Conservation (phyloP, 2,797 vertebrate species). For the Hirundo rustica region DNA sequence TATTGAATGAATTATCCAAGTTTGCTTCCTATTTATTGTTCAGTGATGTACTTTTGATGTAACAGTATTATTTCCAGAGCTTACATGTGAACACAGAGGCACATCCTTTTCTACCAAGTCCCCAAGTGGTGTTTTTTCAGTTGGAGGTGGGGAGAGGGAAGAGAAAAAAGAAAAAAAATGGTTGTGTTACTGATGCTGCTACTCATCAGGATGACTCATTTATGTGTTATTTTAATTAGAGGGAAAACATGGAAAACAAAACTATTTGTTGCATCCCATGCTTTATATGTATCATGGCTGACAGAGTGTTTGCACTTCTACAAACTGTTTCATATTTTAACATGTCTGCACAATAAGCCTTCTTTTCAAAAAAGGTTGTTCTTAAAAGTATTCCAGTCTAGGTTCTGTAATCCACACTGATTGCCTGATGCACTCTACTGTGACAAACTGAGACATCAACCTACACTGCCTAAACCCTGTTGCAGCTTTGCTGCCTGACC, state of each 20-base stretch:
- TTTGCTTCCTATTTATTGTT: not conserved
- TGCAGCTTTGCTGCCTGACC: not conserved
- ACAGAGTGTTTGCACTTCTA: not conserved
- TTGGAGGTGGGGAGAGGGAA: fast-evolving
- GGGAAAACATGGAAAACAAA: not conserved
- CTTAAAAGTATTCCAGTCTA: not conserved
- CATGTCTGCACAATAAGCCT: not conserved
- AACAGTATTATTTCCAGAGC: not conserved
- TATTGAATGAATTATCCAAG: not conserved
- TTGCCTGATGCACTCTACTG: not conserved
- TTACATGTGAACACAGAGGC: not conserved
- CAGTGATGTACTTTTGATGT: not conserved
- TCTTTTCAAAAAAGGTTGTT: not conserved
- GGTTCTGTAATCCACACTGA: not conserved
- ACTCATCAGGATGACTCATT: not conserved
- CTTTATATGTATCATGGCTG: not conserved
- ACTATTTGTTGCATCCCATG: not conserved
- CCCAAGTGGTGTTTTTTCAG: not conserved
- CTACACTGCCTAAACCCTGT: not conserved
- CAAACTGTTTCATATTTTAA: not conserved
- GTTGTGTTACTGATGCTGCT: not conserved
- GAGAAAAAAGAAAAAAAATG: no score
- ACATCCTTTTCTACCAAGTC: not conserved
- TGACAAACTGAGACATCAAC: not conserved
- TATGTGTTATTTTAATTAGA: slow-evolving; percentile 17